Percentiles rank a stretch among this genome's conserved stretches.
phyloP scores from a whole-genome alignment of 2,113 vertebrate species.

The Chionomys nivalis region DNA sequence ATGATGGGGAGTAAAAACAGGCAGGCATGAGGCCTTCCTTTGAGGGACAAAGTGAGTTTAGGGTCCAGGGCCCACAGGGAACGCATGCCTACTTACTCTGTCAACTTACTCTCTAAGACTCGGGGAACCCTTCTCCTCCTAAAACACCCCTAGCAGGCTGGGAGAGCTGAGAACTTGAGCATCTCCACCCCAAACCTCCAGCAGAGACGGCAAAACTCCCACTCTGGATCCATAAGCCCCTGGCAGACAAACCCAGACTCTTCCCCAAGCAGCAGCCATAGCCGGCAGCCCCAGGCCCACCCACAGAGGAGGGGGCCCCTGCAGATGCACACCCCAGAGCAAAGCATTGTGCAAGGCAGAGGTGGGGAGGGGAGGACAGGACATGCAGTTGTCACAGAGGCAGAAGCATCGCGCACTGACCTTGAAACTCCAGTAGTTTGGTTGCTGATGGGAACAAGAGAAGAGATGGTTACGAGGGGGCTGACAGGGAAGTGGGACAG shows the following conservation, averaged over 20 bases:
- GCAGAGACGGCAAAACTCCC: neutral
- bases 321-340: conserved; percentile 51
- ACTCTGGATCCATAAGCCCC: neutral
- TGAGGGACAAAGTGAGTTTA: neutral
- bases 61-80: neutral
- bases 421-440: conserved; percentile 99
- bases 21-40: neutral
- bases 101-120: neutral
- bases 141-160: neutral
- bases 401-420: conserved; percentile 91
- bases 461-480: conserved; percentile 80
- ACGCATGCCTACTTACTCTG: neutral
- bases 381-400: conserved; percentile 85
- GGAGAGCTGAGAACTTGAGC: neutral
- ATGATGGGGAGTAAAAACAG: neutral
- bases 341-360: conserved; percentile 74
- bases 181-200: neutral
- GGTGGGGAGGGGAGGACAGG: neutral
- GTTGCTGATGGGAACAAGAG: conserved; percentile 90
- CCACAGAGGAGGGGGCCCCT: neutral
- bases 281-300: conserved; percentile 48
- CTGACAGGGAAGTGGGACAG: neutral
- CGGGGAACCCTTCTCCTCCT: neutral
- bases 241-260: neutral
- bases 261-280: conserved; percentile 50